Evolutionary conservation across 1,140 invertebrate genomes (phyloP).

Genomic region (Scaptomyza pallida): DNA sequence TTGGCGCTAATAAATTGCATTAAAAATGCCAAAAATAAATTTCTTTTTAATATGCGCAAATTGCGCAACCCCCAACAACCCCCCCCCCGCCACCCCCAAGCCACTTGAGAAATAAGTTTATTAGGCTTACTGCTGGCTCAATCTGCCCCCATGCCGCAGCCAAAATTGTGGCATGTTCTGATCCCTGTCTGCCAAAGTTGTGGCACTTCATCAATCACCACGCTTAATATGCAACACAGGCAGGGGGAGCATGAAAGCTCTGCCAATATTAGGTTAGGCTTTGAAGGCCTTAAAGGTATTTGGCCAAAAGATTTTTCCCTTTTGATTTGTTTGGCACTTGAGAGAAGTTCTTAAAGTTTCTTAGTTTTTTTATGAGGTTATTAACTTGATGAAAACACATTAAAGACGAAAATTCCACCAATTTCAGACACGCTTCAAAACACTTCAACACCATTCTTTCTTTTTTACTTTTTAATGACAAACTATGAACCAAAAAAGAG

Average conservation of each 20-base stretch:
- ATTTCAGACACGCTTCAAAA: conserved; percentile 24
- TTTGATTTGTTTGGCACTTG: too few relatives aligned
- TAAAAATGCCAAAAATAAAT: conserved; percentile 72
- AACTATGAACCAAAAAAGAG: conserved; percentile 12
- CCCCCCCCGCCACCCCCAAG: too few relatives aligned
- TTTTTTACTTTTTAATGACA: conserved; percentile 27
- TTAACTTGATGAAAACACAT: conserved; percentile 1
- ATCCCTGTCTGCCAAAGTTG: conserved; percentile 1
- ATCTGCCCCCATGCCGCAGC: background rate
- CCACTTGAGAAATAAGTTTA: conserved; percentile 4
- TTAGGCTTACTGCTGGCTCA: background rate
- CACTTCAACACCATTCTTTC: conserved; percentile 1
- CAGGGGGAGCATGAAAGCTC: background rate
- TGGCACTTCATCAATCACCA: conserved; percentile 22
- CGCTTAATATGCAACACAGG: background rate
- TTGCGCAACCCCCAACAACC: conserved; percentile 21
- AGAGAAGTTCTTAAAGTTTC: too few relatives aligned
- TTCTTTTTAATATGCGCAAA: conserved; percentile 44
- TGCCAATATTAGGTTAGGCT: conserved; percentile 14
- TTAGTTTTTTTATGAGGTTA: too few relatives aligned
- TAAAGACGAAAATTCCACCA: conserved; percentile 1
- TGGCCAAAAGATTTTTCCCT: background rate
- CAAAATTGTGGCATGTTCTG: background rate
- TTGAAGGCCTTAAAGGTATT: conserved; percentile 4
- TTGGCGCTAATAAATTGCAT: conserved; percentile 75